Evolutionary conservation across 1,140 invertebrate genomes (phyloP).

Genomic region (Phymastichus coffea): DNA sequence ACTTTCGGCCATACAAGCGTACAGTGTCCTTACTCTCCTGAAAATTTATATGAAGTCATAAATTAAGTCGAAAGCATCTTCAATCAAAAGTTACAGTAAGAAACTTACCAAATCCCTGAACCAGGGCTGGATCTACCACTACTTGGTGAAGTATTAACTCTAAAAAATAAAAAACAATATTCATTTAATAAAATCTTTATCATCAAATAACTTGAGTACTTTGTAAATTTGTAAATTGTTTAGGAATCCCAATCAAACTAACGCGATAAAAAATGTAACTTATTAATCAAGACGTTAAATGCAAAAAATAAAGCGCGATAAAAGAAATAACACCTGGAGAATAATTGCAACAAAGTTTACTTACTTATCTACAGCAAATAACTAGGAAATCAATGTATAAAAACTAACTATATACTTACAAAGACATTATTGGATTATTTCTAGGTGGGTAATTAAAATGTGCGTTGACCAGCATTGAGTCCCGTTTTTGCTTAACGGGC

Average conservation of each 20-base stretch:
- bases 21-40: slow-evolving; percentile 86
- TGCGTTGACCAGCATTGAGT: slow-evolving; percentile 43
- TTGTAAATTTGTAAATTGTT: too few relatives aligned
- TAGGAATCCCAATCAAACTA: too few relatives aligned
- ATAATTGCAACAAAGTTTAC: too few relatives aligned
- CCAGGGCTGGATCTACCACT: slow-evolving; percentile 49
- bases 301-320: too few relatives aligned
- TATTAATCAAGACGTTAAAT: too few relatives aligned
- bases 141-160: slow-evolving; percentile 44
- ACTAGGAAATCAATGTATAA: not conserved
- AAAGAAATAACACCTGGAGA: too few relatives aligned
- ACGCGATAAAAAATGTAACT: too few relatives aligned
- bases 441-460: slow-evolving; percentile 42
- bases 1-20: slow-evolving; percentile 93
- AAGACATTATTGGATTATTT: slow-evolving; percentile 42
- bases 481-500: slow-evolving; percentile 47
- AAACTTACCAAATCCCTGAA: slow-evolving; percentile 44
- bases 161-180: slow-evolving; percentile 23
- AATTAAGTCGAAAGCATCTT: not conserved
- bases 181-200: too few relatives aligned
- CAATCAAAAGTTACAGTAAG: too few relatives aligned
- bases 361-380: too few relatives aligned
- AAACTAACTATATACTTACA: slow-evolving; percentile 36
- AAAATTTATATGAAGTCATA: slow-evolving; percentile 28
- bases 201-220: too few relatives aligned